Conservation (phyloP, 2,113 vertebrate species). For the Sinocyclocheilus maitianheensis region DNA sequence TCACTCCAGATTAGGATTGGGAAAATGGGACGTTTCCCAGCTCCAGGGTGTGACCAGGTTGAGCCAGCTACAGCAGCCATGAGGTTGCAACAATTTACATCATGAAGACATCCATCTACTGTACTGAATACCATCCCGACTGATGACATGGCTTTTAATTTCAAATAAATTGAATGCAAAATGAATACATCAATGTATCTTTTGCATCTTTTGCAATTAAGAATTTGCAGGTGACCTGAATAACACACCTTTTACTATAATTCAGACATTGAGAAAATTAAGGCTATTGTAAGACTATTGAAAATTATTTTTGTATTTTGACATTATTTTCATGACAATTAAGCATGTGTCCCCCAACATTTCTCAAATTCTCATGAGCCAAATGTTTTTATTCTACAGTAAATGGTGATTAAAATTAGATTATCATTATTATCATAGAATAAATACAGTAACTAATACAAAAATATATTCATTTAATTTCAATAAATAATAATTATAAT, state of each 20-base stretch:
- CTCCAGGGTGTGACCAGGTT: conserved; percentile 66
- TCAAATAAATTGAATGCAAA: background rate
- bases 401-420: background rate
- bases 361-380: no score
- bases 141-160: background rate
- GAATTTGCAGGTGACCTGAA: background rate
- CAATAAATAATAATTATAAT: no score
- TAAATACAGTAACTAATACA: no score
- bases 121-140: background rate
- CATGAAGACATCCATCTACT: conserved; percentile 46
- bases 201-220: background rate
- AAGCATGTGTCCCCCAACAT: no score
- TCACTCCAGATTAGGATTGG: conserved; percentile 69
- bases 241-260: background rate
- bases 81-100: conserved; percentile 63
- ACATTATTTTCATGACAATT: no score
- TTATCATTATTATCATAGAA: no score
- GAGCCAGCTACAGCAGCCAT: conserved; percentile 58
- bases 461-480: no score
- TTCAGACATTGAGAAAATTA: background rate
- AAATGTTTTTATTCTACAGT: no score
- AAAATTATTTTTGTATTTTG: no score
- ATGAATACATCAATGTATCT: background rate
- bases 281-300: no score
- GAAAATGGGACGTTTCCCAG: conserved; percentile 68